Evolutionary conservation across 2,888 invertebrate genomes (phyloP), one percentile per base, ranked within the genome.

Genomic region (Acronicta psi): DNA sequence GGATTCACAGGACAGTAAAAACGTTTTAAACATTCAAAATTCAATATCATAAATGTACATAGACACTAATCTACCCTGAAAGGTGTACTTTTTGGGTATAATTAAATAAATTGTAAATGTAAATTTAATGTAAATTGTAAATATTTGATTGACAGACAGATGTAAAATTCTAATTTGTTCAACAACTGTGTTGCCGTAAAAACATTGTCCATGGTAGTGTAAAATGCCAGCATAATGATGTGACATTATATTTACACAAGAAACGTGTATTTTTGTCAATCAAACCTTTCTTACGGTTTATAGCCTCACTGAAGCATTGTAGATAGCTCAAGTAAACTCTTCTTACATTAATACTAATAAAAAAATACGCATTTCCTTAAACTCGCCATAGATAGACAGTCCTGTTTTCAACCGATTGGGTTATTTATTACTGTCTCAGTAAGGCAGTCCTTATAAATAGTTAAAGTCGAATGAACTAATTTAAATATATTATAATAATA

Each of bases 1-100:
- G 64, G 57, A 51, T 63, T 44, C 47, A 58, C 42, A 64, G 49
- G 49, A 60, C 29, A 57, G 53, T 77, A 45, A 69, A 69, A 62
- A 52, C 52, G 38, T 52, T 45, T 50, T 47, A 52, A 69, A 70
- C 44, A 65, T 61, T 61, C 38, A 75, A 68, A 82, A 37, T 40
- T 29, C 31, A 40, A 55, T 45, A 38, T n/a, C n/a, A n/a, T 14
- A 55, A 36, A 38, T 87, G 86, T 88, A 88, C 87, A 87, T 79
- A 86, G 85, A 47, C 10, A 55, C 49, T 50, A 49, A 70, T 46
- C 37, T 56, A 64, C 18, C 61, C 41, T 31, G 49, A 53, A 47
- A 53, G 38, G 14, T 36, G 38, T 42, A 20, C 20, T 23, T 38
- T 20, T 38, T 31, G 36, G 51, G 36, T 64, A 49, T 54, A 44